phyloP scores from a whole-genome alignment of 1,140 invertebrate genomes.

The Nasonia giraulti region DNA sequence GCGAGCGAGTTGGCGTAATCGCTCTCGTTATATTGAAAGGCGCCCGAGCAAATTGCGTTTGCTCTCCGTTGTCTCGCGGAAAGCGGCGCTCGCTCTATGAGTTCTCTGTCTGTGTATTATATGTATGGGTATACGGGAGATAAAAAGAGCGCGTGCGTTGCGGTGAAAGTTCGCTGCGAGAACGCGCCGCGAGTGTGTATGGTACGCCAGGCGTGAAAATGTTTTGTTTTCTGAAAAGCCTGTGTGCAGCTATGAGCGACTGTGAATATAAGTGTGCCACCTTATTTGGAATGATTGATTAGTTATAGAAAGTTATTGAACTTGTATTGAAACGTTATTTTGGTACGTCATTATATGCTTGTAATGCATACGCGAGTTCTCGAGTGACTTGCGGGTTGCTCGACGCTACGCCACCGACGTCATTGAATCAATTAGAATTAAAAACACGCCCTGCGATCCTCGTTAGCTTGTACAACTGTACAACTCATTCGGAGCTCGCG shows the following conservation, averaged over 20 bases:
- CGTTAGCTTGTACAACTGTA: too few species aligned
- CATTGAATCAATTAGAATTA: neutral
- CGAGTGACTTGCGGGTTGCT: neutral
- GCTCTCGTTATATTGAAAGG: constrained; percentile 47
- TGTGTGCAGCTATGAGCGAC: too few species aligned
- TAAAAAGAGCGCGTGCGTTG: neutral
- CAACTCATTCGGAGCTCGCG: too few species aligned
- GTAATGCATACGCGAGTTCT: neutral
- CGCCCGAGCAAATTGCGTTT: constrained; percentile 10
- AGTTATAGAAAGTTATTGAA: too few species aligned
- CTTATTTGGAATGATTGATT: too few species aligned
- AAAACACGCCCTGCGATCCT: too few species aligned
- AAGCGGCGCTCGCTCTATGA: neutral
- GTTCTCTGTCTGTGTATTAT: neutral
- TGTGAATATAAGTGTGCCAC: too few species aligned
- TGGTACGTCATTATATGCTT: neutral
- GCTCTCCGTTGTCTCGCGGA: neutral
- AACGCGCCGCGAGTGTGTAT: too few species aligned
- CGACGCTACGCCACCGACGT: neutral
- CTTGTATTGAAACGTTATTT: neutral
- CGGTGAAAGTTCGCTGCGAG: constrained; percentile 36
- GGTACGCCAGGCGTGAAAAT: too few species aligned
- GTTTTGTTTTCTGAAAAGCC: too few species aligned
- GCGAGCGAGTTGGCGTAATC: constrained; percentile 23
- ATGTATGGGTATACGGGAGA: neutral